Conservation (phyloP, 2,888 invertebrate genomes). For the Blastobasis adustella region DNA sequence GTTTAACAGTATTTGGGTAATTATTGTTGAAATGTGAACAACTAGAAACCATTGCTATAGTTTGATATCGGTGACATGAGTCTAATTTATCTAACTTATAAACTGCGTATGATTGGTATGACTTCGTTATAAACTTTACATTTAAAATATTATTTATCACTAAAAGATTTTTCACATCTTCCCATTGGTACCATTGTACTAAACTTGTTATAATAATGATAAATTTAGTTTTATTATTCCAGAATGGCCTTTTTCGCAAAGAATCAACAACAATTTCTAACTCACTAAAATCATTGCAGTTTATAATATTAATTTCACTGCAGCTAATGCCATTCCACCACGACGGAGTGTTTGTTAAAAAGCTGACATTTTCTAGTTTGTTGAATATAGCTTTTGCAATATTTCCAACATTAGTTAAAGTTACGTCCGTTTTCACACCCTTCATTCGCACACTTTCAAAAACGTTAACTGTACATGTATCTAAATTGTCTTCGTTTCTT, state of each 20-base stretch:
- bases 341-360: conserved; percentile 20
- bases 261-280: conserved; percentile 18
- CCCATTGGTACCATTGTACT: conserved; percentile 6
- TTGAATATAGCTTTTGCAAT: conserved; percentile 19
- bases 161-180: conserved; percentile 18
- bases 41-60: not conserved
- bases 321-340: conserved; percentile 15
- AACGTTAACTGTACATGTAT: too few species aligned
- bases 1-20: not conserved
- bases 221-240: conserved; percentile 30
- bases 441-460: too few species aligned
- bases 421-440: conserved; percentile 17
- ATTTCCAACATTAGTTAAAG: conserved; percentile 21
- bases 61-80: conserved; percentile 7
- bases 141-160: conserved; percentile 21
- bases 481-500: too few species aligned
- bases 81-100: conserved; percentile 12
- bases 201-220: conserved; percentile 24
- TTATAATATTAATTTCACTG: conserved; percentile 23
- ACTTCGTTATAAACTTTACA: conserved; percentile 12
- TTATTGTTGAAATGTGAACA: conserved; percentile 7
- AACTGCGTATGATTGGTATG: conserved; percentile 9
- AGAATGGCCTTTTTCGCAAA: conserved; percentile 21
- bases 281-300: conserved; percentile 18
- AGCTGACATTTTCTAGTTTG: conserved; percentile 16